Base-by-base conservation (phyloP, 1,140 invertebrate genomes). In the Aricia agestis region DNA sequence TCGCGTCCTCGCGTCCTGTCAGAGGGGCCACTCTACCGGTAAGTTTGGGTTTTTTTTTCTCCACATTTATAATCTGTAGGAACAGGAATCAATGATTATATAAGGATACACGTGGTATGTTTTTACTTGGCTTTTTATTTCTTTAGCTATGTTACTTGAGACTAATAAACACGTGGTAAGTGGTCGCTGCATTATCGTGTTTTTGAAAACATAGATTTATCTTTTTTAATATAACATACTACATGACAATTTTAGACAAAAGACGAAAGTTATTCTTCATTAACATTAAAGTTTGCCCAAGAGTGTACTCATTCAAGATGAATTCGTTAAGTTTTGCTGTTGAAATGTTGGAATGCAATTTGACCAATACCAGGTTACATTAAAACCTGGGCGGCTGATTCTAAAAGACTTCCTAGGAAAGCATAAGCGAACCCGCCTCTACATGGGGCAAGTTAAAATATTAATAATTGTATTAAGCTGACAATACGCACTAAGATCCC, bases 41-140 rank as follows among this genome's bases (percentile, higher is more conserved):
- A 69, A 83, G 81, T 87, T 89, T 86, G 81, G 84, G 75, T 80
- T 77, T 86, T 87, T 87, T 85, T 85, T 78, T 75, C 74, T 72
- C 70, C 74, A 73, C 71, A 79, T 75, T 75, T 25, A 63, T 63
- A 19, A 63, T 63, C 59, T 63, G 18, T 63, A 63, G n/a, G 59
- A 63, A 63, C 18, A 63, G 59, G 18, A 19, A 63, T 63, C 18
- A 63, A 63, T 63, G 59, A 52, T 63, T 63, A 63, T 63, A 19
- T 63, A 63, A 63, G 59, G 19, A 25, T 19, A 19, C 59, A 52
- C 45, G 45, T 52, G 45, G 45, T 52, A 13, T 52, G 45, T 52
- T 52, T 52, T 52, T 52, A 52, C 45, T 52, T 52, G 10, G 45
- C 11, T 52, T 52, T 52, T 52, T 52, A 52, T 52, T 52, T 52